phyloP scores from a whole-genome alignment of 2,113 vertebrate genomes.

The Anhinga rufa region DNA sequence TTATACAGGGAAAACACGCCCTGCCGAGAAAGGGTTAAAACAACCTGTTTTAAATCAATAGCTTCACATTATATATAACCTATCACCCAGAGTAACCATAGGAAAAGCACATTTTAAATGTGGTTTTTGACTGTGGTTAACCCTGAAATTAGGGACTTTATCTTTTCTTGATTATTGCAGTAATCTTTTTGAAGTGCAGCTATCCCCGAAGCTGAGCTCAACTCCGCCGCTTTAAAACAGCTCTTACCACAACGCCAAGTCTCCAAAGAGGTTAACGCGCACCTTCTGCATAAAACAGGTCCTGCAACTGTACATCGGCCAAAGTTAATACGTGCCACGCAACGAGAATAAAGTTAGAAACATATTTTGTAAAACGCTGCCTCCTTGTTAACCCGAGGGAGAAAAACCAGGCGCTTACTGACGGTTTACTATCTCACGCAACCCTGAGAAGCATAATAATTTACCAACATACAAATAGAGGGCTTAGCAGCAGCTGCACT shows the following conservation, averaged over 20 bases:
- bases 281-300: background rate
- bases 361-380: background rate
- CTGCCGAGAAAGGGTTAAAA: background rate
- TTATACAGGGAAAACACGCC: accelerated
- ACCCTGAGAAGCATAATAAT: background rate
- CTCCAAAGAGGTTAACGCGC: background rate
- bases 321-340: background rate
- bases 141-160: background rate
- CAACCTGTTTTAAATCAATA: background rate
- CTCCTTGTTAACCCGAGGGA: background rate
- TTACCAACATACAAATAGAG: background rate
- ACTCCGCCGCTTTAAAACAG: background rate
- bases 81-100: background rate
- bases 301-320: background rate
- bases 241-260: accelerated
- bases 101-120: background rate
- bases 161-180: background rate
- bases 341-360: background rate
- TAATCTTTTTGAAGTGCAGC: background rate
- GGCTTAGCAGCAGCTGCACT: constrained; percentile 34
- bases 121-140: background rate
- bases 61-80: background rate
- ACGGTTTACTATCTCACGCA: background rate
- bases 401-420: background rate
- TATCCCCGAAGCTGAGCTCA: background rate